phyloP scores from a whole-genome alignment of 2,888 invertebrate species.

The Eustalomyia histrio region DNA sequence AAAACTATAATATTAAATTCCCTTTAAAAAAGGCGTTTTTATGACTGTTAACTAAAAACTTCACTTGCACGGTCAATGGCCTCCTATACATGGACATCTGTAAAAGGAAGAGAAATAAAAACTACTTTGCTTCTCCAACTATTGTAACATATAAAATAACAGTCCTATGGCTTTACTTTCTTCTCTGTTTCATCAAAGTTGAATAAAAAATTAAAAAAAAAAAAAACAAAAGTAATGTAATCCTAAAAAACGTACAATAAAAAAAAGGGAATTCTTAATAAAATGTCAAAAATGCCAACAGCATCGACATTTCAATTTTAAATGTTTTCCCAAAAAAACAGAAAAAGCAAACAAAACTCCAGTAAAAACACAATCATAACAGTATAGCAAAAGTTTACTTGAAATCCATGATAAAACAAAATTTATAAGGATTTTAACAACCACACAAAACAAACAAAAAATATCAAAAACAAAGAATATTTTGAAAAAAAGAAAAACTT shows the following conservation, averaged over 20 bases:
- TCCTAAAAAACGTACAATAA: slow-evolving; percentile 35
- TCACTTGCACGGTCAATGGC: slow-evolving; percentile 41
- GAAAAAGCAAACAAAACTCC: slow-evolving; percentile 16
- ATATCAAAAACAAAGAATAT: background rate
- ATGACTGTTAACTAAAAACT: slow-evolving; percentile 19
- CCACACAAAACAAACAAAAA: background rate
- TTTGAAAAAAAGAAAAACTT: background rate
- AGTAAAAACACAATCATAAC: background rate
- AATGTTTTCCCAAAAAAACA: slow-evolving; percentile 51
- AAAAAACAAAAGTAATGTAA: slow-evolving; percentile 24
- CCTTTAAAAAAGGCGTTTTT: slow-evolving; percentile 40
- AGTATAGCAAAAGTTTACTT: slow-evolving; percentile 25
- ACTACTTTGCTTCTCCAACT: background rate
- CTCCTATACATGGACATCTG: background rate
- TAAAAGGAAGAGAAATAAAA: background rate
- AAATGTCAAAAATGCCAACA: slow-evolving; percentile 60
- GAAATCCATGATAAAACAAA: slow-evolving; percentile 32
- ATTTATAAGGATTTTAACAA: slow-evolving; percentile 31
- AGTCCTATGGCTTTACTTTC: slow-evolving; percentile 34
- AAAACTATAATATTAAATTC: slow-evolving; percentile 29
- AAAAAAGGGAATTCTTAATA: slow-evolving; percentile 57
- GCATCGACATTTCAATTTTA: slow-evolving; percentile 59
- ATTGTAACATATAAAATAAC: slow-evolving; percentile 11
- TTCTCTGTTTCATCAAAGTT: background rate
- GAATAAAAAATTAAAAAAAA: background rate